These are phyloP conservation scores for Rhizomys pruinosus DNA, from an alignment of 2,113 vertebrate genomes.

Conservation along the genomic window DNA sequence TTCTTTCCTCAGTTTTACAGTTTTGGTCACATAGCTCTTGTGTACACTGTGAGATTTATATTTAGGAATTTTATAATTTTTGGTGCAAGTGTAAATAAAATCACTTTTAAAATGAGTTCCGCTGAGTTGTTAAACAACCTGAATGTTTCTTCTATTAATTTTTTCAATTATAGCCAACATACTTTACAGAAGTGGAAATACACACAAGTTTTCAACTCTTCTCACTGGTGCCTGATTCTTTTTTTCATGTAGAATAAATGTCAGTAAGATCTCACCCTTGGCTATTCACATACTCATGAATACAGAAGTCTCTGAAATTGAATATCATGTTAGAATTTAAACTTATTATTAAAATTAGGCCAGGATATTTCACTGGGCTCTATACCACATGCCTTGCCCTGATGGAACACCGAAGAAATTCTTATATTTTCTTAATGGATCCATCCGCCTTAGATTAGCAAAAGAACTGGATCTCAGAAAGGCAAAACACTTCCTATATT, in stretches of 20 bases:
- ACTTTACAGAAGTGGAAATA: constrained; percentile 1
- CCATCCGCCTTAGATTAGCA: not conserved
- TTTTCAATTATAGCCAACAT: constrained; percentile 34
- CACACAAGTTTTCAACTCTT: not conserved
- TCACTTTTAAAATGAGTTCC: not conserved
- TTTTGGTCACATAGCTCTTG: constrained; percentile 19
- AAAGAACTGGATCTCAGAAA: not conserved
- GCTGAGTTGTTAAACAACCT: not conserved
- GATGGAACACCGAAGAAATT: not conserved
- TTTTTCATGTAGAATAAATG: not conserved
- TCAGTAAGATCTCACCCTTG: not conserved
- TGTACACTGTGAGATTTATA: not conserved
- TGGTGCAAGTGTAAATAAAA: not conserved
- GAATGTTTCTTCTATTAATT: not conserved
- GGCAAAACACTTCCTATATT: not conserved
- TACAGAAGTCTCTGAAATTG: not conserved
- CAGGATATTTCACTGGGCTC: not conserved
- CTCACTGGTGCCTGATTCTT: not conserved
- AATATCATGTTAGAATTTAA: not conserved
- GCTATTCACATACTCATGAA: not conserved
- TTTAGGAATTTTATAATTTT: not conserved
- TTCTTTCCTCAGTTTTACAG: not conserved
- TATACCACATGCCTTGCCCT: not conserved
- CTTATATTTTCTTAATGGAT: not conserved
- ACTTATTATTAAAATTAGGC: constrained; percentile 7